These are phyloP conservation scores for Alligator mississippiensis DNA, from an alignment of 2,113 vertebrate genomes.

Conservation along the genomic window DNA sequence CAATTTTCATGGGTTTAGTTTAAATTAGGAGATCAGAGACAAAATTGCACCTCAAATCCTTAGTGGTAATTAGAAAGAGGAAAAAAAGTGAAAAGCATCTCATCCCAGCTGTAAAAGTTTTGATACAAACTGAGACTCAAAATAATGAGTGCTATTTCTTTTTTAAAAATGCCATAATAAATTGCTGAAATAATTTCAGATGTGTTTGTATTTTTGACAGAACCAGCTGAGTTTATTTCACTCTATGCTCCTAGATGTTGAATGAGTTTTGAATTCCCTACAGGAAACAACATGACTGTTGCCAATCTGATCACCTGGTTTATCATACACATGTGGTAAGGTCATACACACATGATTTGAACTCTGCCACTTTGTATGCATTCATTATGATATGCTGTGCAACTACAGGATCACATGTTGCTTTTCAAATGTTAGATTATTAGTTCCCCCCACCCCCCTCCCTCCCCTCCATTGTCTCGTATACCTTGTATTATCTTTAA, in stretches of 20 bases:
- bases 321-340: neutral
- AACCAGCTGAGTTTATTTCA: neutral
- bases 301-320: neutral
- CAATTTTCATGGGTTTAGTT: conserved; percentile 23
- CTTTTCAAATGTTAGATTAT: neutral
- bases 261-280: neutral
- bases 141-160: neutral
- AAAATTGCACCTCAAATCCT: neutral
- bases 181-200: neutral
- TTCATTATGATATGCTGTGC: neutral
- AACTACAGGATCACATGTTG: neutral
- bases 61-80: conserved; percentile 3
- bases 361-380: neutral
- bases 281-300: conserved; percentile 6
- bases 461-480: neutral
- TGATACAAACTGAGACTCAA: neutral
- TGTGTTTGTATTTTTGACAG: conserved; percentile 4
- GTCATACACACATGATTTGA: neutral
- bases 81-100: neutral
- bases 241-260: neutral
- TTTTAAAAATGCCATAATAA: neutral
- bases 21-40: conserved; percentile 22
- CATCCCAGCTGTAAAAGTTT: neutral
- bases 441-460: neutral
- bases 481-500: neutral